Evolutionary conservation across 2,797 vertebrate species (phyloP).

Genomic region (Manis pentadactyla): DNA sequence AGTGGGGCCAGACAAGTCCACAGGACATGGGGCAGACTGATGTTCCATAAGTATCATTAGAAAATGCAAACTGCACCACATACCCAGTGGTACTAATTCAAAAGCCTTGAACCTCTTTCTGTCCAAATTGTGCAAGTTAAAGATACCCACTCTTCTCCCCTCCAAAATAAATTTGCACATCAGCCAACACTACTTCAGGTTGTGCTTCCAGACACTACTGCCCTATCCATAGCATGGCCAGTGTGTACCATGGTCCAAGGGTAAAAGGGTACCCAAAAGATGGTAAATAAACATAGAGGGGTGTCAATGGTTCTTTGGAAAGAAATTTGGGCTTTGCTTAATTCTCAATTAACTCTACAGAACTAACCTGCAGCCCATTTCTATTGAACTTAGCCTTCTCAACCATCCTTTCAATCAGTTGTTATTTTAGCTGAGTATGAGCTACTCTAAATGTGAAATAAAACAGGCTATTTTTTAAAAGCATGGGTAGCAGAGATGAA

Average conservation of each 20-base stretch:
- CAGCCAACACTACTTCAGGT: background rate
- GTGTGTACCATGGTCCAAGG: rapidly evolving
- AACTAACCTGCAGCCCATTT: background rate
- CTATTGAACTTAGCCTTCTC: background rate
- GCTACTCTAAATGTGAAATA: background rate
- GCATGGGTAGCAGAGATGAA: background rate
- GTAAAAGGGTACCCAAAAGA: background rate
- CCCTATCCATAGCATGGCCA: background rate
- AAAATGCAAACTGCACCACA: background rate
- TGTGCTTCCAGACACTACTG: background rate
- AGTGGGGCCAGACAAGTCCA: background rate
- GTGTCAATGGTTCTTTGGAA: background rate
- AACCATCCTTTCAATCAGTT: background rate
- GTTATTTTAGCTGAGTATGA: background rate
- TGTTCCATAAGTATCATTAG: background rate
- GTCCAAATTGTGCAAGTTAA: background rate
- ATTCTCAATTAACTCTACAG: background rate
- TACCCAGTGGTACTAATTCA: background rate
- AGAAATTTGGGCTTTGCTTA: background rate
- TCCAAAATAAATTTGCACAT: background rate
- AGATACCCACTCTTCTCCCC: background rate
- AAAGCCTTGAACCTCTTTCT: conserved; percentile 3
- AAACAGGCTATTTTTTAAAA: background rate
- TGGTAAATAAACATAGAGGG: background rate
- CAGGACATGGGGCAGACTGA: background rate